Evolutionary conservation across 2,888 invertebrate genomes (phyloP), one percentile per base, ranked within the genome.

Genomic region (Drosophila setosimentum): DNA sequence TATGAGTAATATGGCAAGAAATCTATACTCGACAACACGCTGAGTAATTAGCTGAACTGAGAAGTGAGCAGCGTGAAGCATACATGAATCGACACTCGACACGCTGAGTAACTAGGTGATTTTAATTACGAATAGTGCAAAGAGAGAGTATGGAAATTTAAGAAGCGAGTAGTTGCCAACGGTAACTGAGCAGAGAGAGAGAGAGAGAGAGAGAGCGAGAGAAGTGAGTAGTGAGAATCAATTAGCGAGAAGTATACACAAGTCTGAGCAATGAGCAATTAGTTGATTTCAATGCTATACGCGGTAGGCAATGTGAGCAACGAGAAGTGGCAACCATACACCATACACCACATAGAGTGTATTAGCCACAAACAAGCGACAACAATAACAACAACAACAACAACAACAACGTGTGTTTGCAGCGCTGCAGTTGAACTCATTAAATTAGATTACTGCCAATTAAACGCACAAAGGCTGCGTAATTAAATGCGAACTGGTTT

Each of bases 361-460:
- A 40, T 40, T 40, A 50, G 27, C 29, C 21, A 45, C 21, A 16
- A n/a, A 45, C n/a, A 40, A n/a, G n/a, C n/a, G n/a, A n/a, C 18
- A 40, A 37, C 33, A 40, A 40, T 8, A n/a, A 10, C n/a, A 42
- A n/a, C n/a, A 3, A 18, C 5, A 27, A 27, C 1, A 18, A 27
- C 7, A 18, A 10, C 27, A 30, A 51, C 7, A 45, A 30, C 21
- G 29, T 18, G 21, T 29, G 42, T 37, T 48, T 58, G 65, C 35
- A 57, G 53, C 51, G 45, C 32, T 63, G 65, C 57, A 63, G 70
- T 66, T 61, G 66, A 67, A 73, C 68, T 73, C 70, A 80, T 81
- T 81, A 82, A 81, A 81, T 82, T 82, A 82, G 80, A 81, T 81
- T 73, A 70, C 63, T 60, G 80, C 64, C 68, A 81, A 81, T 81